Base-by-base conservation (phyloP, 2,797 vertebrate genomes). In the Cyprinella venusta region DNA sequence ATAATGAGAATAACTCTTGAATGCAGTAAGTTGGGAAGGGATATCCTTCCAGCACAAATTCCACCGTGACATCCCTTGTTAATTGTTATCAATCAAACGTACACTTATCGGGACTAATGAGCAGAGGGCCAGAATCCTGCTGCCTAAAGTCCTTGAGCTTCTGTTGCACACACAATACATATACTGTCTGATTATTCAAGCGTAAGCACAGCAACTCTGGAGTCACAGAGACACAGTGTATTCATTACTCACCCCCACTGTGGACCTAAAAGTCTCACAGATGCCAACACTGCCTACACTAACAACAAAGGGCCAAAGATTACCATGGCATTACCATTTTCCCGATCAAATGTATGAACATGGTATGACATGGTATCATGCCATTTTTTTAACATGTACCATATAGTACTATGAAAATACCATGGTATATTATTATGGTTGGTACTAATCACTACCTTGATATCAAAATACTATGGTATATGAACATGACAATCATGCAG, bases 71-170 rank as follows among this genome's bases (percentile, higher is more conserved):
- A 88, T 85, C 79, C 79, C 88, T 91, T 87, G 87, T 92, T 91
- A 90, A 87, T 88, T 85, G 83, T 85, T 88, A 92, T 92, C 91
- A 91, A 89, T 93, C 90, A 91, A 83, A 79, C 90, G 69, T 82
- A 87, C 74, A 80, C 85, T 89, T 90, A 92, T 89, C 59, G 81
- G 74, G 89, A 84, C 84, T 92, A 92, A 92, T 90, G 90, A 91
- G 90, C 90, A 79, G 88, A 84, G 88, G 91, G 30, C 16, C 33
- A 15, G 45, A 82, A 45, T 50, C 40, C 4, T 80, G 45, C 38
- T 12, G 52, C 40, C 45, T 68, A 15, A 74, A 74, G 21, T 59
- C 36, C 70, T 13, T 45, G 13, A 40, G 42, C 42, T 8, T 70
- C 30, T 70, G 16, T 33, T n/a, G 74, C 1, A 26, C 30, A 19